Evolutionary conservation across 2,797 vertebrate species (phyloP), one percentile per base, ranked within the genome.

Genomic region (Bradypus variegatus): DNA sequence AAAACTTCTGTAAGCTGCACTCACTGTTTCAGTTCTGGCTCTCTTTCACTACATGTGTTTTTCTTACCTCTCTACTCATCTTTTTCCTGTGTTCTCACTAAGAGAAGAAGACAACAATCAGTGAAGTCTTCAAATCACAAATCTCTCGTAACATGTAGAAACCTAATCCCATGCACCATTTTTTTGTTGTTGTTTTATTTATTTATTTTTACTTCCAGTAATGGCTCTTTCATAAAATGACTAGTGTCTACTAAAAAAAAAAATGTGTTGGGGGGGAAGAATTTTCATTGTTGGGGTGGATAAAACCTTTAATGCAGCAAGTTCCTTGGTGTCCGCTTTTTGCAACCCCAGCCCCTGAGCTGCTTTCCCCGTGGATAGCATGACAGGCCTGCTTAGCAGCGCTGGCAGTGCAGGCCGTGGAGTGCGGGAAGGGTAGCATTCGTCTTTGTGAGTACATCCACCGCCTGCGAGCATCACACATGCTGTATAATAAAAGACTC

Each of bases 31-130:
- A 3, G 16, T 23, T 60, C 84, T 53, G 11, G 18, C 5, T 89
- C 29, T 70, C 41, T 65, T 5, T n/a, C 41, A 5, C 2, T 4
- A 0, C 6, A 0, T 15, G 8, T 14, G 0, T 23, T 12, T 41
- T 14, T 38, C 58, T 58, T 33, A 7, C n/a, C 58, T 64, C 41
- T 23, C 2, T 21, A 21, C 29, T 60, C 45, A 5, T 4, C 21
- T 13, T 14, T 29, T 60, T 29, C 2, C 78, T 4, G 6, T 11
- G 2, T 33, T 41, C 58, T 36, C 1, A 12, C 55, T 62, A 21
- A 29, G 60, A 60, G 53, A 25, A 36, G 38, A 36, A n/a, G 4
- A 27, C 10, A 5, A 11, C 23, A n/a, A 23, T 15, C 12, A 9
- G 19, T 1, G 41, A 75, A 69, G 31, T 8, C 83, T 77, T 69